Conservation (phyloP, 2,113 vertebrate species). For the Sinocyclocheilus maitianheensis region DNA sequence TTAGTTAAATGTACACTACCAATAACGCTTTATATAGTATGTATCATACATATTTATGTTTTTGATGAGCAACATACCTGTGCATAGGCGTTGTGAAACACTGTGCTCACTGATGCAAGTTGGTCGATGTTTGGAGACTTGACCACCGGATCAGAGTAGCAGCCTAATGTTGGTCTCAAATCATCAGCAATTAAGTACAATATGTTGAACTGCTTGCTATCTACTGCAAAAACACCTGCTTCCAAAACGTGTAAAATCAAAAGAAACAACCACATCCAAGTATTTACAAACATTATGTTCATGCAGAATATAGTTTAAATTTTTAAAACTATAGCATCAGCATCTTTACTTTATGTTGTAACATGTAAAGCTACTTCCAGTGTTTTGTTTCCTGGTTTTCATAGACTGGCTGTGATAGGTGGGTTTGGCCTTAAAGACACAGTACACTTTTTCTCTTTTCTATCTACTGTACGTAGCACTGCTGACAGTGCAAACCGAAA, state of each 20-base stretch:
- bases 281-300: slow-evolving; percentile 46
- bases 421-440: background rate
- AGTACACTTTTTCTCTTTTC: background rate
- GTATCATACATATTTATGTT: background rate
- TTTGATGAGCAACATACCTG: slow-evolving; percentile 76
- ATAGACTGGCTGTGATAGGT: background rate
- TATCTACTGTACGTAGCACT: background rate
- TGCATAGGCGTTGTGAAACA: slow-evolving; percentile 87
- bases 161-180: slow-evolving; percentile 85
- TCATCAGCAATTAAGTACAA: slow-evolving; percentile 90
- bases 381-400: slow-evolving; percentile 40
- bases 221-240: slow-evolving; percentile 37
- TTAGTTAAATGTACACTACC: background rate
- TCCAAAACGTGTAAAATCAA: slow-evolving; percentile 46
- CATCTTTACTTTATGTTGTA: background rate
- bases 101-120: slow-evolving; percentile 84
- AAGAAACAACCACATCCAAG: slow-evolving; percentile 39
- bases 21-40: too few species aligned
- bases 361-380: too few species aligned
- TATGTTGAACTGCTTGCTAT: slow-evolving; percentile 73
- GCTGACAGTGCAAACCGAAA: background rate
- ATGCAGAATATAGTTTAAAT: background rate
- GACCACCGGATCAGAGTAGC: slow-evolving; percentile 82
- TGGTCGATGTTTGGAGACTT: slow-evolving; percentile 93
- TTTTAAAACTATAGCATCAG: background rate